Base-by-base conservation (phyloP, 1,140 invertebrate genomes). In the Hyles vespertilio region DNA sequence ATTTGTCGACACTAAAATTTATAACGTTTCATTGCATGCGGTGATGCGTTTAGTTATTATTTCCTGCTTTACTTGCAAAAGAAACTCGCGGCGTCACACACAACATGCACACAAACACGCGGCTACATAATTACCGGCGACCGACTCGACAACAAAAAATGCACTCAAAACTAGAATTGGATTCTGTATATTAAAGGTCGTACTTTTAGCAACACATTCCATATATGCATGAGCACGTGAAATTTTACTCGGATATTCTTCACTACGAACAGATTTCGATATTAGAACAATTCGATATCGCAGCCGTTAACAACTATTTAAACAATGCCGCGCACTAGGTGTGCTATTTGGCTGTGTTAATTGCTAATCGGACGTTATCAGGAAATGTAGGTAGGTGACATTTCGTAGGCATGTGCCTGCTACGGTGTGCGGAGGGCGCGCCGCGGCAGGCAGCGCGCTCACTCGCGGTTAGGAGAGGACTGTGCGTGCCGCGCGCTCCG, bases 401-500 rank as follows among this genome's bases (percentile, higher is more conserved):
- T 82, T 79, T 77, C 77, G 81, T 68, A 77, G 72, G 72, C 79
- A 87, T 83, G 74, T 77, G 80, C 79, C 69, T 72, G 70, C 61
- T 72, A 70, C 70, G 69, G 56, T 67, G 72, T 69, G 73, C 67
- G 67, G 77, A 81, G 77, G 72, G 74, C 79, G 74, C 81, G 79
- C 81, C 78, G 81, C 77, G 69, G 68, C 67, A 85, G 74, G 79
- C 82, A 81, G 79, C 84, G 80, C 79, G 79, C 81, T 87, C 81
- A 77, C 76, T 81, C 77, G 84, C 84, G 80, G 81, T 76, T 84
- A 76, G 72, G 69, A 77, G 77, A 76, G 79, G 63, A 87, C 84
- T 86, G 82, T 78, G 78, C 74, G 67, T 74, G 72, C 59, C 68
- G 59, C 50, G 51, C 53, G 61, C 5, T 32, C 46, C 46, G 46